Evolutionary conservation across 92 coral and sea anemone species (phyloP), one percentile per base, ranked within the genome.

Genomic region (Porites lobata): DNA sequence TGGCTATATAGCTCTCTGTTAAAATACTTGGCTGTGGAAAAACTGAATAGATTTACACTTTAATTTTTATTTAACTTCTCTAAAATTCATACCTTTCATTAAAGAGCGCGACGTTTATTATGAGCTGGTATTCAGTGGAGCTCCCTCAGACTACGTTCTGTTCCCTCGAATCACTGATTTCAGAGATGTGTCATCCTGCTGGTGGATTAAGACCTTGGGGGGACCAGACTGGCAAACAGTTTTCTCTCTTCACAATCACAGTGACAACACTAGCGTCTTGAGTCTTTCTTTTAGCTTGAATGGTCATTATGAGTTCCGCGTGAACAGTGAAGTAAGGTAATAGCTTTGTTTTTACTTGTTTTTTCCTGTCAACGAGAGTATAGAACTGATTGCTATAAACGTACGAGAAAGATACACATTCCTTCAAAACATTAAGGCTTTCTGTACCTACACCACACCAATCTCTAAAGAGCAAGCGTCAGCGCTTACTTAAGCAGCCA

Each of bases 131-230:
- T 81, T 81, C 52, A 70, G 19, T 13, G 80, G 50, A 13, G 84
- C 8, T 51, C 50, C 72, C 24, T 63, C 79, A 13, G 70, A 53
- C 67, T 83, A 66, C 64, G 64, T 75, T 38, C 85, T 54, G 21
- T 26, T 91, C 18, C 82, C 87, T 56, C 78, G 77, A 17, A 77
- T 71, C 22, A 87, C 83, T 4, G 81, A 78, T 24, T 58, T 91
- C 20, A 75, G 52, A 29, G 64, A 57, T 14, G 24, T 87, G 1
- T 81, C 94, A 8, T 77, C 80, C 20, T 87, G 88, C 24, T 91
- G 94, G 94, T 91, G 94, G 94, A 88, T 91, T 63, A 91, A 78
- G 61, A 62, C 84, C 7, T 79, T 53, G 61, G 24, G 70, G 12
- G 57, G 74, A 5, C 15, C 78, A 18, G 63, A 38, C 66, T 91